phyloP scores from a whole-genome alignment of 37 sponge, comb jelly and placozoan genomes.

The Axinella damicornis region DNA sequence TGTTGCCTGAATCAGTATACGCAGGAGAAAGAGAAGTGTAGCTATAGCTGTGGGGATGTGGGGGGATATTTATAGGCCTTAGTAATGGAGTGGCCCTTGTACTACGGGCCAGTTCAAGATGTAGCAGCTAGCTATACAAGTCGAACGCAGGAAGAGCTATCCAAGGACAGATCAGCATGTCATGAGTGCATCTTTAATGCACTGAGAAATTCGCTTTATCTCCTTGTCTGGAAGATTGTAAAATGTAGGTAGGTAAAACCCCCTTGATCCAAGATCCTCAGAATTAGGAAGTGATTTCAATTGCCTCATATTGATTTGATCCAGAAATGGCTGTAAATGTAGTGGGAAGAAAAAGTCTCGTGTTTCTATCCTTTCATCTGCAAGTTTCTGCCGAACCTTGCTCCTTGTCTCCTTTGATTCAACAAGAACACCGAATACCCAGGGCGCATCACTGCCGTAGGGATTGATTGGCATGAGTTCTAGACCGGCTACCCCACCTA shows the following conservation, averaged over 20 bases:
- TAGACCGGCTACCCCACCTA: conserved; percentile 17
- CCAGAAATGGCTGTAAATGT: conserved; percentile 57
- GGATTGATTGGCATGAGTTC: conserved; percentile 43
- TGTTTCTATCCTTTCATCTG: conserved; percentile 59
- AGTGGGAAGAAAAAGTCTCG: conserved; percentile 71
- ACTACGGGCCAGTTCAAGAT: no score
- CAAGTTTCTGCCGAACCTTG: conserved; percentile 30
- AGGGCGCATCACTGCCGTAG: conserved; percentile 51
- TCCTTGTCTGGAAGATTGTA: conserved; percentile 15
- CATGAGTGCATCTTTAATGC: conserved; percentile 26
- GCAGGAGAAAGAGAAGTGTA: no score
- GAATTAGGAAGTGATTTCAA: conserved; percentile 41
- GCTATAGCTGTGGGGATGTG: no score
- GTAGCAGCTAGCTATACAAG: no score
- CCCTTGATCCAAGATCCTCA: conserved; percentile 43
- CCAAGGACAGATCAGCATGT: neutral
- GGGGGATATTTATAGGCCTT: no score
- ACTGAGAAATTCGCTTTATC: conserved; percentile 8
- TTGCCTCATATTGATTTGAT: neutral
- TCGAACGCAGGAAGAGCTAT: neutral
- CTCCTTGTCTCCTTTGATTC: conserved; percentile 18
- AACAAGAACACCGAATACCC: conserved; percentile 68
- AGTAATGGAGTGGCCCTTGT: no score
- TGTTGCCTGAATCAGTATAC: no score
- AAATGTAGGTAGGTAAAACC: conserved; percentile 69